Evolutionary conservation across 2,888 invertebrate genomes (phyloP), one percentile per base, ranked within the genome.

Genomic region (Cheilosia impressa): DNA sequence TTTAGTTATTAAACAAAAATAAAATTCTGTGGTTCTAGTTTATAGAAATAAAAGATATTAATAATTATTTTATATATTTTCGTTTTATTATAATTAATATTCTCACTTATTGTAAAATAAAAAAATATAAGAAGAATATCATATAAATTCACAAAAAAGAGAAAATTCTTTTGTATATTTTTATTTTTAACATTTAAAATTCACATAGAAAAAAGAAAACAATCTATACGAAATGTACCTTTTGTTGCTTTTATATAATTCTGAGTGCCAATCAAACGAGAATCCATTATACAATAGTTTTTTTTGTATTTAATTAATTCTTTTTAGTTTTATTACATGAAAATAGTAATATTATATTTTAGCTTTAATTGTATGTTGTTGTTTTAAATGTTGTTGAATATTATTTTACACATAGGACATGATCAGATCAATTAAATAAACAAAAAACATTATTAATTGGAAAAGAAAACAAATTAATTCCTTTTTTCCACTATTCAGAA

Each of bases 1-100:
- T 89, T 89, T 90, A 85, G 88, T 88, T 79, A 78, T 79, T 78
- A 81, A 84, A 76, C 65, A 85, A 84, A 68, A 52, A 81, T 65
- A 72, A 87, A 85, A 87, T 89, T 88, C 88, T 89, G 88, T 89
- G 89, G 88, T 89, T 87, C 88, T 88, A 89, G 88, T 80, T 83
- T 71, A 31, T 80, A 84, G 72, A 72, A 34, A 75, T 69, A 9
- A 43, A 78, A 84, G 88, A 13, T 88, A 84, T 88, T 88, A 88
- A 88, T 83, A 85, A 38, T 88, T 88, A 88, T 85, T 87, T 87
- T 88, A 87, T 89, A 83, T 82, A 87, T 79, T 88, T 82, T 82
- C 75, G 52, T 73, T 69, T 73, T 84, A 38, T 75, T 45, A 43
- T n/a, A 52, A 55, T 68, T 57, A 69, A 63, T 41, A 38, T 71